Base-by-base conservation (phyloP, 2,888 invertebrate species). In the Nycteola revayana region DNA sequence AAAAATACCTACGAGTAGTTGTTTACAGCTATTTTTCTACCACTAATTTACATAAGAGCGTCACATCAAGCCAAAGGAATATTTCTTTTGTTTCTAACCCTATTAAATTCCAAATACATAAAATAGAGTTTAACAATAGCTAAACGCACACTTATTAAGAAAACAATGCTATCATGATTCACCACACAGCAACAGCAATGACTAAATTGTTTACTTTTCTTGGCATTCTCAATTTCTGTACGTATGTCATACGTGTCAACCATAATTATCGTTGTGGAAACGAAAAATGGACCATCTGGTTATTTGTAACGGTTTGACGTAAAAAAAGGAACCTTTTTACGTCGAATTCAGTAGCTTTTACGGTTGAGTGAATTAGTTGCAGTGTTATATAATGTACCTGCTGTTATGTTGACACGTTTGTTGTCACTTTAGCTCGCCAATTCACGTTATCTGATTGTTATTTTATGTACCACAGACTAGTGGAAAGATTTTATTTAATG, bases 301-400 rank as follows among this genome's bases (percentile, higher is more conserved):
- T 65, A 78, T 76, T 78, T 59, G 71, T 78, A 81, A 86, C 84
- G 82, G 81, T 73, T 67, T 63, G 50, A 58, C 55, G 71, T 66
- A 78, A n/a, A 84, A 82, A 84, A 77, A 74, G 58, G 49, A 63
- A 71, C 70, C 72, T 75, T 77, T 71, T 67, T 68, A 65, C 68
- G 67, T 72, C 73, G 58, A 83, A 86, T 82, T 75, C 87, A 77
- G 87, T 86, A 88, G 87, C 87, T 66, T 75, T 64, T 60, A 77
- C 80, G 78, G 68, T 57, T 72, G 65, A 72, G 43, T 69, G 71
- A 49, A 39, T 69, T 34, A 43, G 43, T 44, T 59, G 39, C 37
- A 32, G 38, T 40, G 56, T 56, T 64, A 64, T 52, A 63, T 45
- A 63, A 66, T 72, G 67, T 47, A 50, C 56, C 53, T 67, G 49